phyloP scores from a whole-genome alignment of 2,113 vertebrate species.

The Antechinus stuartii region DNA sequence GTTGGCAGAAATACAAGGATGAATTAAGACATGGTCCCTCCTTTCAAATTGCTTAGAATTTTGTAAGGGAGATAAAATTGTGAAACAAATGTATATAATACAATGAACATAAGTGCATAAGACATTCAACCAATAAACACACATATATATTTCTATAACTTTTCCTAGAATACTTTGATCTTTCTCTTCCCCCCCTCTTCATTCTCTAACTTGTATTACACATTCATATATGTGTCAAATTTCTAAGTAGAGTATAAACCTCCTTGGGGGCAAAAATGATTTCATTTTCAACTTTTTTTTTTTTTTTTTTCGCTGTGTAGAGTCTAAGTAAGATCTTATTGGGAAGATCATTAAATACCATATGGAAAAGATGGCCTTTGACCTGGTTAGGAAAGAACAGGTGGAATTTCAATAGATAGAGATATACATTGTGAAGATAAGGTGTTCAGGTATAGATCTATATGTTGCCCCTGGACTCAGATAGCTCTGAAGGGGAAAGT shows the following conservation, averaged over 20 bases:
- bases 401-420: background rate
- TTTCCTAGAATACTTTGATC: background rate
- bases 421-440: background rate
- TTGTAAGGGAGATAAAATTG: background rate
- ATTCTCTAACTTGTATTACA: background rate
- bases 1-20: background rate
- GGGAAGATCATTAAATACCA: background rate
- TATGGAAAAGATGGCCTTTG: background rate
- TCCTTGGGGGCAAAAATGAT: background rate
- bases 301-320: background rate
- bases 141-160: background rate
- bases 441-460: background rate
- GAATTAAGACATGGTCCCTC: background rate
- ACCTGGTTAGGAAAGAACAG: background rate
- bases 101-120: background rate
- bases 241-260: background rate
- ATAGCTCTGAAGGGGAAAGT: no score
- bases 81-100: background rate
- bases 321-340: background rate
- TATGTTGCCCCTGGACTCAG: no score
- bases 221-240: background rate
- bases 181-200: background rate
- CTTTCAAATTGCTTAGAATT: background rate
- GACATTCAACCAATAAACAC: background rate
- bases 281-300: background rate